These are phyloP conservation scores for Lucifuga dentata DNA, from an alignment of 2,113 vertebrate genomes.

Conservation along the genomic window DNA sequence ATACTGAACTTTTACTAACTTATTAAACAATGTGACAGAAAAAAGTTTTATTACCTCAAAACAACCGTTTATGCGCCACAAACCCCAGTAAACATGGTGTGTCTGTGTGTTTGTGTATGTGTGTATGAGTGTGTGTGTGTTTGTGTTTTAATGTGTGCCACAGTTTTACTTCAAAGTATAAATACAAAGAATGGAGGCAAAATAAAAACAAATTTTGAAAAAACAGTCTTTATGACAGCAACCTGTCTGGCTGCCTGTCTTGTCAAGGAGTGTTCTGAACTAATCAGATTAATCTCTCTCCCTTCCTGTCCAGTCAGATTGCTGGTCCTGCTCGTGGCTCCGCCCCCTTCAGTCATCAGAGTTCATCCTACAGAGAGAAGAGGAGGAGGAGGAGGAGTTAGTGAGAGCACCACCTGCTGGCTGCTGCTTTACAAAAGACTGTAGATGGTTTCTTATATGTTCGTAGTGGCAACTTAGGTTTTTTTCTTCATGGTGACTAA, in stretches of 20 bases:
- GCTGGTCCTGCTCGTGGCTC: not conserved
- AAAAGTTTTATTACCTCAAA: no score
- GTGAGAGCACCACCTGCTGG: rapidly evolving
- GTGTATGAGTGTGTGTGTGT: slow-evolving; percentile 12
- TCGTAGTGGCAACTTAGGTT: no score
- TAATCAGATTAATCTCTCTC: slow-evolving; percentile 29
- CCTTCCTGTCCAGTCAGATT: slow-evolving; percentile 24
- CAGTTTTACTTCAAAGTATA: slow-evolving; percentile 79
- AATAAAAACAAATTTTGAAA: slow-evolving; percentile 38
- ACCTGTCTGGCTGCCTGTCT: slow-evolving; percentile 14
- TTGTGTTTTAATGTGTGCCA: slow-evolving; percentile 44
- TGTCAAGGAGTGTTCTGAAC: slow-evolving; percentile 14
- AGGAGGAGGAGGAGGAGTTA: not conserved
- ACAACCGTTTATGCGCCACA: no score
- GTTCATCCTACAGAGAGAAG: slow-evolving; percentile 64
- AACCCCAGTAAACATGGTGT: slow-evolving; percentile 34
- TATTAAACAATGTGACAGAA: no score
- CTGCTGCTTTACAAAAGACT: not conserved
- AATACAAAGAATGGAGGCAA: slow-evolving; percentile 72
- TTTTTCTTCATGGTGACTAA: no score
- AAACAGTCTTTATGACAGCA: slow-evolving; percentile 37
- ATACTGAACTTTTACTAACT: no score
- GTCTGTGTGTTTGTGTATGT: slow-evolving; percentile 1
- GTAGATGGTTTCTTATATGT: no score
- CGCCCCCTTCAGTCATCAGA: slow-evolving; percentile 43